Evolutionary conservation across 2,113 vertebrate species (phyloP), one percentile per base, ranked within the genome.

Genomic region (Corythaeola cristata): DNA sequence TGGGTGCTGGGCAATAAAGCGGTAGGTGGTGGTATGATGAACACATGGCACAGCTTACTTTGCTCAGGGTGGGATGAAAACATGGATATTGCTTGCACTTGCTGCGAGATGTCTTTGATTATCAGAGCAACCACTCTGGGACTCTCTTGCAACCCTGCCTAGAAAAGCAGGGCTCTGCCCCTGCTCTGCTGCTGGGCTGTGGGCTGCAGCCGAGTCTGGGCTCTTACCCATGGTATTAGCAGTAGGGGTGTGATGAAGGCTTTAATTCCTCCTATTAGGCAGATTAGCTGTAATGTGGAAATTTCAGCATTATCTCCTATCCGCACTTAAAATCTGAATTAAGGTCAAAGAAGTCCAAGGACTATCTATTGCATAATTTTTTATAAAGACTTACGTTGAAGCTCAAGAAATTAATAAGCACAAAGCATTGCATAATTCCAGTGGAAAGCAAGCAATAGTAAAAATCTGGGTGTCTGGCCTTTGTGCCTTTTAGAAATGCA

Each of bases 401-500:
- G 26, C 14, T 76, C 14, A 88, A 79, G 24, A 81, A 87, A 56
- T 81, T 17, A 72, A 20, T 39, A 89, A 71, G 20, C 56, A 58
- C 63, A 5, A 88, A 67, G 28, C 12, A 33, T 77, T 85, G 44
- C 10, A 30, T 83, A 79, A 59, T 69, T 71, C 59, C 85, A 47
- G 28, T 77, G 72, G 52, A 82, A 78, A 67, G 26, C 20, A 59
- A 50, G 37, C 55, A 74, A 3, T 77, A 69, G 47, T 50, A 77
- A 79, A 78, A 90, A 26, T 39, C 41, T n/a, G 15, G 2, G 35
- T 71, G 50, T 71, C 50, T 83, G 76, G 27, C 18, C 41, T 59
- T 80, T 78, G 80, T 93, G 37, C n/a, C 58, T 93, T 85, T 83
- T 78, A 88, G 59, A 96, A 94, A 52, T 67, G n/a, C 59, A 67